These are phyloP conservation scores for Punctoribates punctum DNA, from an alignment of 2,888 invertebrate species.

Conservation along the genomic window DNA sequence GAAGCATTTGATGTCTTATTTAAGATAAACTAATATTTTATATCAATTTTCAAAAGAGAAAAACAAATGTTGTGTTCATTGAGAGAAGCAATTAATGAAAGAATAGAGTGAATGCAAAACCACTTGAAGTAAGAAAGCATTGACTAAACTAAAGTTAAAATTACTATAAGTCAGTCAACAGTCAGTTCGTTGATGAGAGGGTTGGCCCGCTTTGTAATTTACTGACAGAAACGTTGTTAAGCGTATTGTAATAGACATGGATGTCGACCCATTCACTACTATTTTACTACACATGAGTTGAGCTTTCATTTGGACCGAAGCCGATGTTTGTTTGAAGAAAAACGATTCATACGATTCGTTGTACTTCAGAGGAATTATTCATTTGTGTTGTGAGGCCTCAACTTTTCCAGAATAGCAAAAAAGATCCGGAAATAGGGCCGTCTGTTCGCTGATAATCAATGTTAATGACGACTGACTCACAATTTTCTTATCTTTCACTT, in stretches of 20 bases:
- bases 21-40: too few relatives aligned
- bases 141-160: background rate
- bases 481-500: slow-evolving; percentile 37
- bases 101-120: background rate
- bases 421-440: slow-evolving; percentile 37
- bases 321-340: slow-evolving; percentile 12
- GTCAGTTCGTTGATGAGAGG: slow-evolving; percentile 28
- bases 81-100: slow-evolving; percentile 2
- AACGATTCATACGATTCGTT: background rate
- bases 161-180: background rate
- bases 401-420: slow-evolving; percentile 1
- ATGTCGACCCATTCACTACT: slow-evolving; percentile 36
- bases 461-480: slow-evolving; percentile 27
- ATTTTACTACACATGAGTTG: slow-evolving; percentile 23
- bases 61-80: background rate
- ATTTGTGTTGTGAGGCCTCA: slow-evolving; percentile 25
- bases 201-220: slow-evolving; percentile 32
- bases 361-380: slow-evolving; percentile 6
- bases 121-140: background rate
- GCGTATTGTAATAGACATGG: slow-evolving; percentile 12
- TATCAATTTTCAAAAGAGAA: too few relatives aligned
- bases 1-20: too few relatives aligned
- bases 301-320: slow-evolving; percentile 4
- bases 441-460: slow-evolving; percentile 19
- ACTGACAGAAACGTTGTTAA: slow-evolving; percentile 33